Base-by-base conservation (phyloP, 2,113 vertebrate species). In the Hemibagrus wyckioides region DNA sequence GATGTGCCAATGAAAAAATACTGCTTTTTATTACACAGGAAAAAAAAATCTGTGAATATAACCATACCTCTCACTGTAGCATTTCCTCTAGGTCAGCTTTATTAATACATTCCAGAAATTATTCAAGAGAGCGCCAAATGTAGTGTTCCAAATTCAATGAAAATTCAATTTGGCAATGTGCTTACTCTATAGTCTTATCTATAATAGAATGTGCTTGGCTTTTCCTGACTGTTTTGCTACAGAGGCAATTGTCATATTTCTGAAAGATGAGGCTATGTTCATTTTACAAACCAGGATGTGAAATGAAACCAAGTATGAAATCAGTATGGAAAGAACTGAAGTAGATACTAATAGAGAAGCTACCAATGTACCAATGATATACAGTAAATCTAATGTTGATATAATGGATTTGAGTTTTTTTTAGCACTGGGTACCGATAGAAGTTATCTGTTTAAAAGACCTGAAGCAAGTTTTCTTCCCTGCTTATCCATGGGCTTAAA, bases 131-230 rank as follows among this genome's bases (percentile, higher is more conserved):
- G 85, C n/a, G 30, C 82, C 88, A 69, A 85, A 59, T 80, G 44
- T 69, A 79, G 73, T 86, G 88, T 41, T 86, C 82, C 59, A 52
- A 39, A 88, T 89, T 90, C 87, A 88, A 85, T 88, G 75, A 71
- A 91, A 90, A 92, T 89, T 86, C 23, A 88, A 88, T 90, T 89
- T 85, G 84, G 82, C 85, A 85, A 89, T 88, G 83, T 48, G 86
- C 86, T 89, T 79, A 82, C 89, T 88, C 85, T 81, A 80, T 90
- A 75, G 89, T 88, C 90, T 87, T 92, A 91, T 92, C 88, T 89
- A 69, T 80, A 82, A 65, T 52, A 56, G 54, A 41, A 88, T 84
- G 63, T 76, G 52, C 65, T 52, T 69, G 69, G 56, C n/a, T 25
- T n/a, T 56, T 57, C 54, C 83, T 36, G 33, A 50, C 14, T 73